These are phyloP conservation scores for Morone chrysops DNA, from an alignment of 2,113 vertebrate genomes.

Conservation along the genomic window DNA sequence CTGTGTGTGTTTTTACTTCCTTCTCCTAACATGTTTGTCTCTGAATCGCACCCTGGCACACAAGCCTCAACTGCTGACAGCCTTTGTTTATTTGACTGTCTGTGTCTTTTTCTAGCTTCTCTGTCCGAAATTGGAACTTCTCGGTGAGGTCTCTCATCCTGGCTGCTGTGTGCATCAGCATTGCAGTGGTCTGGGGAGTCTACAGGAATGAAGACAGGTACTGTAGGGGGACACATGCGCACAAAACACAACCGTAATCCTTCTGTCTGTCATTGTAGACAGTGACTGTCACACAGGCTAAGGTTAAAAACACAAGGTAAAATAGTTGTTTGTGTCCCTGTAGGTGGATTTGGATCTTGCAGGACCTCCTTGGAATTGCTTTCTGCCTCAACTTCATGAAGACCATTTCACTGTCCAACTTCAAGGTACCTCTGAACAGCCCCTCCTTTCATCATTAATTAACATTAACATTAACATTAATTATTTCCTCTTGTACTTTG, in stretches of 20 bases:
- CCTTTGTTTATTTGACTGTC: constrained; percentile 14
- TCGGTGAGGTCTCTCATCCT: constrained; percentile 91
- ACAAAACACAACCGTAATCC: neutral
- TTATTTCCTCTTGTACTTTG: neutral
- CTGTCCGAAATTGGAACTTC: constrained; percentile 78
- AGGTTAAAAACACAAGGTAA: neutral
- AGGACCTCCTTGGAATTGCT: constrained; percentile 93
- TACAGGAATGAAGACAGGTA: constrained; percentile 97
- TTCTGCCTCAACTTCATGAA: constrained; percentile 98
- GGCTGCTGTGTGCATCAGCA: constrained; percentile 85
- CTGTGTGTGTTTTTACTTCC: neutral
- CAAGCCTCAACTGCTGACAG: neutral
- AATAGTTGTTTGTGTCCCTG: constrained; percentile 58
- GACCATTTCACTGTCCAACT: constrained; percentile 94
- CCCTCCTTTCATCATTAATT: neutral
- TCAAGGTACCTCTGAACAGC: constrained; percentile 87
- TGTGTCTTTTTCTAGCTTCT: constrained; percentile 82
- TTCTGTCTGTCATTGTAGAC: neutral
- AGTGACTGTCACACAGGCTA: neutral
- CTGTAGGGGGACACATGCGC: neutral
- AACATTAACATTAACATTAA: too few relatives aligned
- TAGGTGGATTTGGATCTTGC: constrained; percentile 98
- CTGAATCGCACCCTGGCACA: neutral
- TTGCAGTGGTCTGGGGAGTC: constrained; percentile 91
- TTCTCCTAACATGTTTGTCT: neutral